A percentile compares a stretch with the other conserved stretches of the same genome.
phyloP scores from a whole-genome alignment of 2,113 vertebrate genomes.

The Zapus hudsonius region DNA sequence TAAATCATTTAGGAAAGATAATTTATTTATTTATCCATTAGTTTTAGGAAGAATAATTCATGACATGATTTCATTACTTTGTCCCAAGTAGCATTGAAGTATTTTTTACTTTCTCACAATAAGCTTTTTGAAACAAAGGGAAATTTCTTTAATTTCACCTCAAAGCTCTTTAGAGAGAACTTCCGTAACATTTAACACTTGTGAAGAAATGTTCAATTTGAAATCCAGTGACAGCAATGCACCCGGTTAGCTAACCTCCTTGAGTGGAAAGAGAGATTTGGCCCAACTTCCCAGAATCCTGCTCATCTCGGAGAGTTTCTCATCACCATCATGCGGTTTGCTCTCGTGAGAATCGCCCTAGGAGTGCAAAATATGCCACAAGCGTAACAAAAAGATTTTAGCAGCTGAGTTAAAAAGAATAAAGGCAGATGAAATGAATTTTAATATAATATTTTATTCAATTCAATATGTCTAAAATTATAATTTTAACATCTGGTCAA shows the following conservation, averaged over 20 bases:
- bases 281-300: neutral
- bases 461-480: slow-evolving; percentile 14
- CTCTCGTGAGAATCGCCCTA: neutral
- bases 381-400: neutral
- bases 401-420: neutral
- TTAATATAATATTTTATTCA: slow-evolving; percentile 38
- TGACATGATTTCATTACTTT: neutral
- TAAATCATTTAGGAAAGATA: neutral
- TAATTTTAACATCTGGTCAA: neutral
- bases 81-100: neutral
- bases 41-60: neutral
- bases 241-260: slow-evolving; percentile 57
- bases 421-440: neutral
- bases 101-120: slow-evolving; percentile 4
- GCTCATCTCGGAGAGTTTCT: slow-evolving; percentile 6
- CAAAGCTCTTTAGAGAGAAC: slow-evolving; percentile 7
- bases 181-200: slow-evolving; percentile 30
- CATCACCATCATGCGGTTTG: neutral
- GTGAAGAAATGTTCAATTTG: slow-evolving; percentile 60
- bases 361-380: neutral
- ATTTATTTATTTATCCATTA: neutral
- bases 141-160: slow-evolving; percentile 27
- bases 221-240: slow-evolving; percentile 43
- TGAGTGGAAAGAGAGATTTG: slow-evolving; percentile 43
- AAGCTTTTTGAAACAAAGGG: slow-evolving; percentile 42